Percentiles rank a stretch among this genome's conserved stretches.
Conservation (phyloP, 2,113 vertebrate genomes). For the Phoxinus phoxinus region DNA sequence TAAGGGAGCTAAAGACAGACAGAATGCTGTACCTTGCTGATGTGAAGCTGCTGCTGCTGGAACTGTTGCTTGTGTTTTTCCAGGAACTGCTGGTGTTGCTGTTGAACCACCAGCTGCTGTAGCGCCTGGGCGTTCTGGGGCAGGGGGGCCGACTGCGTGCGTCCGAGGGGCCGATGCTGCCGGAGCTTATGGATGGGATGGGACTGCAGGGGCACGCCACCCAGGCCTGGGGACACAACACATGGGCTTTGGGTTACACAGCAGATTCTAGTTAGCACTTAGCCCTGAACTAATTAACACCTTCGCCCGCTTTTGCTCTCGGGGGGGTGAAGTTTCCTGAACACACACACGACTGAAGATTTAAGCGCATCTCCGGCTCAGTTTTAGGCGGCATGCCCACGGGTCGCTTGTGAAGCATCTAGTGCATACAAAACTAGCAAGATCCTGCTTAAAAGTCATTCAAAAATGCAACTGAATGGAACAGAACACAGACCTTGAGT, state of each 20-base stretch:
- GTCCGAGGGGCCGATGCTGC: conserved; percentile 92
- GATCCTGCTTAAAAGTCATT: neutral
- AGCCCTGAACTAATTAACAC: conserved; percentile 16
- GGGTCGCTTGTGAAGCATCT: neutral
- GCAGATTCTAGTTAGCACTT: conserved; percentile 2
- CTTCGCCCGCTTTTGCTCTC: neutral
- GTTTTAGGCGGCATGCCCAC: neutral
- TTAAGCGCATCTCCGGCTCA: neutral
- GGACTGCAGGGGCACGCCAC: conserved; percentile 84
- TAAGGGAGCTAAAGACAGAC: conserved; percentile 54
- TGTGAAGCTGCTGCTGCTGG: conserved; percentile 94
- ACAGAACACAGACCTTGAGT: neutral
- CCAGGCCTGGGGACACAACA: conserved; percentile 75
- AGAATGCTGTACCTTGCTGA: conserved; percentile 84
- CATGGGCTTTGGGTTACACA: conserved; percentile 2
- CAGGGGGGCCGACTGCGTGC: conserved; percentile 95
- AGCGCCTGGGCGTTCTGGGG: conserved; percentile 94
- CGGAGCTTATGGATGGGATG: conserved; percentile 93
- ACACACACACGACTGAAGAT: neutral
- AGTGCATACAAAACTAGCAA: neutral
- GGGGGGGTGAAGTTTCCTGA: neutral
- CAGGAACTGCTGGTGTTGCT: conserved; percentile 99
- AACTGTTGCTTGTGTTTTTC: conserved; percentile 99
- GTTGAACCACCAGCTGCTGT: conserved; percentile 97
- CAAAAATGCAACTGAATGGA: neutral